Percentiles rank a stretch among this genome's conserved stretches.
Conservation (phyloP, 2,888 invertebrate genomes). For the Seira sanloemensis region DNA sequence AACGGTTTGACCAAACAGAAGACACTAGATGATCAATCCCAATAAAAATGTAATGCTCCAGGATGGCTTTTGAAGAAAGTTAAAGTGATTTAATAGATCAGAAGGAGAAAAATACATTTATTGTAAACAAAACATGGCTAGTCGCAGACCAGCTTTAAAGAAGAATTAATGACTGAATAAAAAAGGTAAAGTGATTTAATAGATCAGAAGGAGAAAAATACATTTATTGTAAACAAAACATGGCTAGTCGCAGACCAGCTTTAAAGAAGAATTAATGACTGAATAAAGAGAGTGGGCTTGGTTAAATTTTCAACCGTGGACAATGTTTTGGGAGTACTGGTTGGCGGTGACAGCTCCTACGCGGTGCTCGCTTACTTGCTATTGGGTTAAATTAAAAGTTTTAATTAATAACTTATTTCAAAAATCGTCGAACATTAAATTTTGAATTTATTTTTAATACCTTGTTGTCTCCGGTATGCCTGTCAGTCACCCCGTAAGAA, state of each 20-base stretch:
- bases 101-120: not conserved
- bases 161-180: too few relatives aligned
- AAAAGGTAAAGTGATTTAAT: not conserved
- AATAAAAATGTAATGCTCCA: too few relatives aligned
- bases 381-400: too few relatives aligned
- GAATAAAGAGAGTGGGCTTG: not conserved
- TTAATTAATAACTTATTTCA: too few relatives aligned
- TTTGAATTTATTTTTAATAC: too few relatives aligned
- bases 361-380: constrained; percentile 47
- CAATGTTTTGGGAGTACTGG: constrained; percentile 29
- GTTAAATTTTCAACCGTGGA: constrained; percentile 32
- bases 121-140: constrained; percentile 23
- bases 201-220: not conserved
- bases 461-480: constrained; percentile 32
- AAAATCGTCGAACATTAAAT: too few relatives aligned
- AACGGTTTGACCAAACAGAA: too few relatives aligned
- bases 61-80: too few relatives aligned
- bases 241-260: not conserved
- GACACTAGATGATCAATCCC: too few relatives aligned
- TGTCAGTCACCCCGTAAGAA: constrained; percentile 44
- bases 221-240: constrained; percentile 17
- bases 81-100: not conserved
- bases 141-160: not conserved
- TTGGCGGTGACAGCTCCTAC: constrained; percentile 34
- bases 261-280: not conserved